These are phyloP conservation scores for mouse (Mus musculus) DNA, from an alignment of 2,113 vertebrate species.

Conservation along the genomic window DNA sequence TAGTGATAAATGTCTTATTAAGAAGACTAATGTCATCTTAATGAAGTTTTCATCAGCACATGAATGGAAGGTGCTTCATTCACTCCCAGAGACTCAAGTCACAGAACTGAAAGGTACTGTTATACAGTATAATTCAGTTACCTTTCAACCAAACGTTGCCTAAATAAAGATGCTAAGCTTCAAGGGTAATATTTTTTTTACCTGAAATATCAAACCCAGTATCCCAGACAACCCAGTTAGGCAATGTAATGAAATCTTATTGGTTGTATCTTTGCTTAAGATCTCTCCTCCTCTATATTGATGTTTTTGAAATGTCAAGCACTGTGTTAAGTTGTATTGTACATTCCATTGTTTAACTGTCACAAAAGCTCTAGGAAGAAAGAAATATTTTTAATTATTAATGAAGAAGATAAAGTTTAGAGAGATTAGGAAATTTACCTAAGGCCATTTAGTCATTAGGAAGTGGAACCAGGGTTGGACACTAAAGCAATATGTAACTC, in stretches of 20 bases:
- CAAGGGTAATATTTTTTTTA: constrained; percentile 9
- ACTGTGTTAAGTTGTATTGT: not conserved
- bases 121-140: not conserved
- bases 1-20: constrained; percentile 39
- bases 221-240: not conserved
- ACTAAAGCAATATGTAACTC: not conserved
- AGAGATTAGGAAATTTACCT: not conserved
- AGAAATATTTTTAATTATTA: not conserved
- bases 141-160: constrained; percentile 14
- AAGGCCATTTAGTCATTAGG: not conserved
- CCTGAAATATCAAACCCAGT: not conserved
- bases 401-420: not conserved
- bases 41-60: constrained; percentile 37
- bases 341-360: not conserved
- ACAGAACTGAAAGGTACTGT: not conserved
- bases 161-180: not conserved
- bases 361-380: not conserved
- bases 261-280: not conserved
- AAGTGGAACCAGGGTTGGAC: not conserved
- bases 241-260: not conserved
- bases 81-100: constrained; percentile 35
- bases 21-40: constrained; percentile 55
- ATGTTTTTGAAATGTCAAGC: not conserved
- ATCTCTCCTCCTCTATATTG: not conserved
- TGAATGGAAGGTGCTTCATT: not conserved